Base-by-base conservation (phyloP, 2,113 vertebrate species). In the Pollimyrus isidori region DNA sequence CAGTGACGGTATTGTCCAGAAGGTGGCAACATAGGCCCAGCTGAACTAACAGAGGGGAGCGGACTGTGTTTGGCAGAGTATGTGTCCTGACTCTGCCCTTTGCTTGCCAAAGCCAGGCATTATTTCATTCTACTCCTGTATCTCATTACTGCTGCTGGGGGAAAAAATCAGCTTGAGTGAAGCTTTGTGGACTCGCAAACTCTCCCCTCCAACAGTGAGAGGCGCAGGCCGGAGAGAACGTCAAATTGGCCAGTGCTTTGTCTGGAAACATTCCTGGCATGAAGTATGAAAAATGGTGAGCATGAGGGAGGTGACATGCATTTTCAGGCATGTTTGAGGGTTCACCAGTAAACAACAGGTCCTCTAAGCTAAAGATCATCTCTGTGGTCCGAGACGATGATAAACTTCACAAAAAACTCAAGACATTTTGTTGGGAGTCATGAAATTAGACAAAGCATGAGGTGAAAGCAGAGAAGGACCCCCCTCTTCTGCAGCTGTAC, bases 91-190 rank as follows among this genome's bases (percentile, higher is more conserved):
- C 91, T 7, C 80, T 86, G 93, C 91, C 91, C 91, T 91, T 62
- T 83, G 62, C 23, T 91, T 92, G 93, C 91, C 93, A 92, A n/a
- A 80, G 90, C 91, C 91, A 88, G 88, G 92, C 91, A 91, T 93
- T 91, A 92, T 91, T 90, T 92, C 90, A 92, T 87, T 91, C 88
- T 50, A 89, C 92, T 92, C 91, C 88, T 89, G 80, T 92, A 92
- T 93, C 93, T 92, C 93, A 93, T 93, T 92, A 92, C 93, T 90
- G 62, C 88, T 91, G 69, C 91, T 76, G 91, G 90, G 91, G 65
- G 52, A 52, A 50, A 50, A 90, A 93, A 92, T 35, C 42, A 76
- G 58, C 56, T 88, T 46, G 17, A 88, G 52, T 17, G 62, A 23
- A 87, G n/a, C 19, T 88, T 23, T 69, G 56, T 6, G 42, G 58